Evolutionary conservation across 2,888 invertebrate species (phyloP).

Genomic region (Teinopalpus imperialis): DNA sequence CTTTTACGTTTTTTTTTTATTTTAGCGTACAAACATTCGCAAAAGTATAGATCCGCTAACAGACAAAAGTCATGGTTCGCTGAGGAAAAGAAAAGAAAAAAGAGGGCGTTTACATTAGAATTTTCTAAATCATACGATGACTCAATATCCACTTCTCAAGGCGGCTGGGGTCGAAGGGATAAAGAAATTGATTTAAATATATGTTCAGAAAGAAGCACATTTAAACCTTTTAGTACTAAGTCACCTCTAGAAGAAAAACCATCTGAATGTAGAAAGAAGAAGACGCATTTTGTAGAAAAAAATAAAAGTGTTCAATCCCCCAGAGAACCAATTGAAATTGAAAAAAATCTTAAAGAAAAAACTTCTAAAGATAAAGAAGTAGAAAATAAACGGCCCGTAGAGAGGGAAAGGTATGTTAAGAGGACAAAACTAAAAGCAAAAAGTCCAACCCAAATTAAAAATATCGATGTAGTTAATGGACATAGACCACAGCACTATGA

Average conservation of each 20-base stretch:
- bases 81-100: conserved; percentile 87
- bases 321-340: conserved; percentile 60
- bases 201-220: conserved; percentile 54
- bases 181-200: conserved; percentile 57
- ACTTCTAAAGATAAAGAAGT: conserved; percentile 60
- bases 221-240: conserved; percentile 54
- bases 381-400: conserved; percentile 62
- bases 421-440: conserved; percentile 74
- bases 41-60: conserved; percentile 66
- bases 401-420: conserved; percentile 73
- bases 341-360: conserved; percentile 68
- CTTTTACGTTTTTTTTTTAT: conserved; percentile 26
- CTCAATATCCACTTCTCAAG: conserved; percentile 75
- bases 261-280: conserved; percentile 65
- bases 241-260: conserved; percentile 67
- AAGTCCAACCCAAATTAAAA: conserved; percentile 72
- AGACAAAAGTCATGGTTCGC: conserved; percentile 83
- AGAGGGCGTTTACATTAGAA: conserved; percentile 89
- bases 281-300: conserved; percentile 75
- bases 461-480: conserved; percentile 45
- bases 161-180: conserved; percentile 66
- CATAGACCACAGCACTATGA: conserved; percentile 67
- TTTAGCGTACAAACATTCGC: conserved; percentile 76
- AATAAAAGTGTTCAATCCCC: conserved; percentile 69
- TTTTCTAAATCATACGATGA: conserved; percentile 84